These are phyloP conservation scores for Coptodon bakossiorum DNA, from an alignment of 2,113 vertebrate genomes.

Conservation along the genomic window DNA sequence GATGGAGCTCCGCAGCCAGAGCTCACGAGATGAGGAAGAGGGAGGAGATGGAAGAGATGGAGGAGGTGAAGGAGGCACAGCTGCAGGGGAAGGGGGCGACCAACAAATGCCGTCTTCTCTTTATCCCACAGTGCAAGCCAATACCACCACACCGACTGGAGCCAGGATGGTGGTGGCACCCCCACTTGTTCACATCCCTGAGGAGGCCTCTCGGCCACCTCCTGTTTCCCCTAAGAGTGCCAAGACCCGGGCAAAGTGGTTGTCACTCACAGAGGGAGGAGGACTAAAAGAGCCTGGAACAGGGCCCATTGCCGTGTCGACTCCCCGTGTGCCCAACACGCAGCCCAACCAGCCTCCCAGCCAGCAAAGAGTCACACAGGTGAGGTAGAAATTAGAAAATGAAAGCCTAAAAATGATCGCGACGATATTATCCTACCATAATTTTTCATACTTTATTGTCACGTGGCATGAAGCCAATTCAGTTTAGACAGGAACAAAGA, in stretches of 20 bases:
- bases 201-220: constrained; percentile 72
- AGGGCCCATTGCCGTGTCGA: constrained; percentile 60
- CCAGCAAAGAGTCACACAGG: constrained; percentile 86
- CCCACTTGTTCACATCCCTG: constrained; percentile 83
- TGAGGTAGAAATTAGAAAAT: neutral
- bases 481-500: neutral
- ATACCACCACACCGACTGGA: constrained; percentile 50
- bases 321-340: constrained; percentile 58
- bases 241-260: constrained; percentile 90
- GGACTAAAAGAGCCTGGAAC: constrained; percentile 50
- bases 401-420: neutral
- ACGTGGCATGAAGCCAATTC: neutral
- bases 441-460: neutral
- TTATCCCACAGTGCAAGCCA: constrained; percentile 82
- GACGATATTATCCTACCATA: neutral
- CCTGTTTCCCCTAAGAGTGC: constrained; percentile 75
- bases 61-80: constrained; percentile 52
- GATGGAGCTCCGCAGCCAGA: constrained; percentile 82
- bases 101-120: constrained; percentile 75
- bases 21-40: constrained; percentile 69
- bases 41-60: constrained; percentile 55
- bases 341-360: constrained; percentile 65
- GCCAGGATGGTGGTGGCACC: constrained; percentile 79
- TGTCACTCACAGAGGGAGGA: constrained; percentile 84
- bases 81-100: constrained; percentile 46